phyloP scores from a whole-genome alignment of 2,888 invertebrate genomes.

The Eugnorisma glareosa region DNA sequence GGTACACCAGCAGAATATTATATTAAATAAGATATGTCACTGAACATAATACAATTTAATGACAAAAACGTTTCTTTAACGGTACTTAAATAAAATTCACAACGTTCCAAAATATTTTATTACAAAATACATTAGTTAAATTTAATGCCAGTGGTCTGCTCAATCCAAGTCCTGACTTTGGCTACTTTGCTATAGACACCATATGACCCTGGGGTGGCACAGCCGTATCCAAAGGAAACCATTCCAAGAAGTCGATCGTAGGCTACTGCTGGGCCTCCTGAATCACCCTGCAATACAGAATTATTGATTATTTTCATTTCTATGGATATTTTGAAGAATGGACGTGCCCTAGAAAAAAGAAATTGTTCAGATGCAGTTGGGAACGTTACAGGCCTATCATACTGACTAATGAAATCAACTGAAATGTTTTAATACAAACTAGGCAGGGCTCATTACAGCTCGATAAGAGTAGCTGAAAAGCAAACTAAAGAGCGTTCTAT shows the following conservation, averaged over 20 bases:
- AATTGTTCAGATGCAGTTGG: too few species aligned
- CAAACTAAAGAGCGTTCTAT: neutral
- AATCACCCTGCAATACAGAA: slow-evolving; percentile 83
- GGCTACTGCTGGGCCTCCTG: slow-evolving; percentile 86
- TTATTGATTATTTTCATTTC: neutral
- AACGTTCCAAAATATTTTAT: slow-evolving; percentile 55
- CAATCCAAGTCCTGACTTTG: slow-evolving; percentile 84
- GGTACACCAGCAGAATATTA: neutral
- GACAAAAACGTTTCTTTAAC: neutral
- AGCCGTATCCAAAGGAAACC: slow-evolving; percentile 88
- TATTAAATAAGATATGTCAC: too few species aligned
- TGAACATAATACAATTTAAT: neutral
- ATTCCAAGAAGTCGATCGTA: slow-evolving; percentile 84
- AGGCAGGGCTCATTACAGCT: neutral
- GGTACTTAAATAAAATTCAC: slow-evolving; percentile 40
- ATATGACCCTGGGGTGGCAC: slow-evolving; percentile 85
- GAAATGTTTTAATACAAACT: neutral
- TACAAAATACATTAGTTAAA: slow-evolving; percentile 72
- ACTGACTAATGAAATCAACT: neutral
- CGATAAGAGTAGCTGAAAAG: too few species aligned
- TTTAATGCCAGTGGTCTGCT: slow-evolving; percentile 78
- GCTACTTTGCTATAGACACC: slow-evolving; percentile 87
- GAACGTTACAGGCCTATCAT: neutral
- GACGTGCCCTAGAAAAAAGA: neutral
- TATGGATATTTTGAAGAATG: neutral